Base-by-base conservation (phyloP, 2,797 vertebrate genomes). In the Phoebastria nigripes region DNA sequence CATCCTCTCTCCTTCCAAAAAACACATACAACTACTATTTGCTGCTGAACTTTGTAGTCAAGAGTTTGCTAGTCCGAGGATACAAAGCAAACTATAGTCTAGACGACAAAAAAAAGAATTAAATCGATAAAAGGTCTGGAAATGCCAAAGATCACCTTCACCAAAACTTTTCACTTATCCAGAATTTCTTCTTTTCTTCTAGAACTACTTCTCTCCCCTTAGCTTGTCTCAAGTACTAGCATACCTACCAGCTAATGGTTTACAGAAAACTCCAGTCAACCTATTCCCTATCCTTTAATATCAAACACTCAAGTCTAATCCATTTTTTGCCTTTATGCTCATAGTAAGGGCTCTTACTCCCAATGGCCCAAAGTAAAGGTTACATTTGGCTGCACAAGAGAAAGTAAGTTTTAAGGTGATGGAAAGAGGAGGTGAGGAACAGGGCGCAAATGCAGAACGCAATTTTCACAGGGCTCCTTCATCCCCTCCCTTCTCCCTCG, bases 361-460 rank as follows among this genome's bases (percentile, higher is more conserved):
- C 78, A 39, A 16, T 13, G 47, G 13, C 22, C 25, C 70, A 39
- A 63, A 74, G 29, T 12, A 22, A 51, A 70, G 1, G 9, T 42
- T 24, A 13, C 29, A 22, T 41, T 22, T 46, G 67, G 56, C 56
- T 65, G 46, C 72, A 55, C 9, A 35, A 15, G 33, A 76, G 15
- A 22, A 49, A 54, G 8, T 7, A 13, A 55, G 42, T 29, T 56
- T n/a, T 15, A 33, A 67, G 47, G 29, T 22, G n/a, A 61, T 5
- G 26, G 56, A 33, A 67, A 58, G 33, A 65, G 46, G 14, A 66
- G 70, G 28, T 4, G 11, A 41, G 58, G 42, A 73, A 42, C 0
- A 0, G 46, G 61, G 33, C 9, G 22, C 25, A 56, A 62, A 47
- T 2, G 3, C 39, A 37, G 17, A 16, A 55, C 0, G 3, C 9